phyloP scores from a whole-genome alignment of 1,140 invertebrate species.

The Melipona quadrifasciata region DNA sequence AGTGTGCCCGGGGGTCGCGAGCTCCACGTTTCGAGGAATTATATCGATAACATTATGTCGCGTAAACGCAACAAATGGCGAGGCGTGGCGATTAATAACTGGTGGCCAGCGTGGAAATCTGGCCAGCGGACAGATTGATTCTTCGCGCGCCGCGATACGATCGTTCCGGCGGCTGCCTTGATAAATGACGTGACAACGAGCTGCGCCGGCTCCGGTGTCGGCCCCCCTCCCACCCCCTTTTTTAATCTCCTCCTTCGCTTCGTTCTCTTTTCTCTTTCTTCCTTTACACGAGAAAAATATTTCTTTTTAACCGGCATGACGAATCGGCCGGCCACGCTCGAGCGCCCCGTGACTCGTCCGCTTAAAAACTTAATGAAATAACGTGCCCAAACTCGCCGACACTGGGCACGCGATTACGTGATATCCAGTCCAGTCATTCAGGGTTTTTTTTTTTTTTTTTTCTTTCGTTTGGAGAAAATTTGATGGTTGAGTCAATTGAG shows the following conservation, averaged over 20 bases:
- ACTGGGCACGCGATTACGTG: not conserved
- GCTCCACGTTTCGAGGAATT: not conserved
- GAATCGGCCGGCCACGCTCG: slow-evolving; percentile 59
- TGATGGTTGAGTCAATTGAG: not conserved
- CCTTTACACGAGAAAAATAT: slow-evolving; percentile 1
- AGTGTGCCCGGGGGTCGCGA: too few relatives aligned
- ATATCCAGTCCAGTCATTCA: not conserved
- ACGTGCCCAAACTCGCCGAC: slow-evolving; percentile 14
- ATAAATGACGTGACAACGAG: slow-evolving; percentile 61
- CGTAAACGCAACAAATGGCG: not conserved
- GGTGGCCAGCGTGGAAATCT: slow-evolving; percentile 33
- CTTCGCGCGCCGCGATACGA: slow-evolving; percentile 44
- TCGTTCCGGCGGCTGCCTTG: slow-evolving; percentile 50
- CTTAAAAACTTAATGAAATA: slow-evolving; percentile 64
- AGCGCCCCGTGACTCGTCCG: slow-evolving; percentile 35
- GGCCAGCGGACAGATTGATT: slow-evolving; percentile 47
- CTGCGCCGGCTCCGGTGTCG: slow-evolving; percentile 10
- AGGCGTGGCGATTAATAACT: slow-evolving; percentile 26
- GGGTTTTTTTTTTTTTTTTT: too few relatives aligned
- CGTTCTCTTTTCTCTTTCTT: not conserved
- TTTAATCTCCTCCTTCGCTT: not conserved
- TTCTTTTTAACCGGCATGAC: slow-evolving; percentile 50
- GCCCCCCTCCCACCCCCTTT: not conserved
- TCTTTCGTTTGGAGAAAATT: not conserved
- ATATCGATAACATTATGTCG: not conserved